Evolutionary conservation across 2,113 vertebrate genomes (phyloP).

Genomic region (Ibidorhyncha struthersii): DNA sequence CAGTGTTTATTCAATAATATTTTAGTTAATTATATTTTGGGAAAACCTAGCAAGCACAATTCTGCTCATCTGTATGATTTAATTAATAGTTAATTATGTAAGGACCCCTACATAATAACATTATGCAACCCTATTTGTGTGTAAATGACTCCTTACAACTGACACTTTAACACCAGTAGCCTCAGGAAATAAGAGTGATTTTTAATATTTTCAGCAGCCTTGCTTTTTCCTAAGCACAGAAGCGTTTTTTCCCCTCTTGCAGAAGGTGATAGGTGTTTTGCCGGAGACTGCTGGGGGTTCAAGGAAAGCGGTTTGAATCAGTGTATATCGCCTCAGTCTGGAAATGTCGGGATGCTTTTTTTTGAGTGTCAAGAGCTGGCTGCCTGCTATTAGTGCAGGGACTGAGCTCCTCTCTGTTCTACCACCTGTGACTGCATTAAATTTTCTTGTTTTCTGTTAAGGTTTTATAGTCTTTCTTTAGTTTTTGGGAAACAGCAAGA

Average conservation of each 20-base stretch:
- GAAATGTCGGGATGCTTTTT: accelerated
- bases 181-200: neutral
- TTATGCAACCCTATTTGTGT: neutral
- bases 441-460: neutral
- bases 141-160: neutral
- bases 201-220: neutral
- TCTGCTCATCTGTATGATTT: neutral
- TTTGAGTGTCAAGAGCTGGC: neutral
- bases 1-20: neutral
- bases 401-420: neutral
- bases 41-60: neutral
- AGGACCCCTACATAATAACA: neutral
- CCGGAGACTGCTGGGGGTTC: neutral
- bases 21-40: neutral
- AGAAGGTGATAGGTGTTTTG: neutral
- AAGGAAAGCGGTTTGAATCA: neutral
- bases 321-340: neutral
- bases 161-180: neutral
- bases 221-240: neutral
- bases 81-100: conserved; percentile 36
- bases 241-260: neutral
- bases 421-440: neutral
- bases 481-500: neutral
- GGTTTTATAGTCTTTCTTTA: neutral
- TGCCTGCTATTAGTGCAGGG: neutral